Conservation (phyloP, 2,888 invertebrate species). For the Hermaeophaga mercurialis region DNA sequence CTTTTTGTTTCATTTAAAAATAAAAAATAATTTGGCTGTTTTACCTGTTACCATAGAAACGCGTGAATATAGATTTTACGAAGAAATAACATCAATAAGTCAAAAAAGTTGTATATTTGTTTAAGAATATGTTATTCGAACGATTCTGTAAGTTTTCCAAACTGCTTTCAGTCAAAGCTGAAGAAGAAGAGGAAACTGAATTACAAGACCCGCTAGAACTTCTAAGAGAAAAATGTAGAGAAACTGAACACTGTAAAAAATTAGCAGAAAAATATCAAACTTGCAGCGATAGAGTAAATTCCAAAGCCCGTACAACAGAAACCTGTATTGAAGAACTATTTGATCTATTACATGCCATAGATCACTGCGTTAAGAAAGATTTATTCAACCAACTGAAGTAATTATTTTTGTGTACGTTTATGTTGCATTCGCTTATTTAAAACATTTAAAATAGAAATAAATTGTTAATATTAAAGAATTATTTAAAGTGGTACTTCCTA, state of each 20-base stretch:
- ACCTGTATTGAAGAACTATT: slow-evolving; percentile 91
- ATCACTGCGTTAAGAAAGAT: slow-evolving; percentile 85
- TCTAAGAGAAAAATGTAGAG: slow-evolving; percentile 72
- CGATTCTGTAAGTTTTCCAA: not conserved
- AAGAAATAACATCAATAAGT: too few relatives aligned
- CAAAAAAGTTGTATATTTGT: too few relatives aligned
- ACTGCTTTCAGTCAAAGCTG: not conserved
- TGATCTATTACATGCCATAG: slow-evolving; percentile 89
- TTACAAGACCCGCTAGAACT: slow-evolving; percentile 78
- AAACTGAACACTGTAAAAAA: slow-evolving; percentile 66
- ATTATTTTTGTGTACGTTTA: slow-evolving; percentile 41
- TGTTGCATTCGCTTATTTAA: too few relatives aligned
- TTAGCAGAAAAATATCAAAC: slow-evolving; percentile 73
- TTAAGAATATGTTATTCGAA: not conserved
- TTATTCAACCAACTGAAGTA: slow-evolving; percentile 76
- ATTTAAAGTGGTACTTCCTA: too few relatives aligned
- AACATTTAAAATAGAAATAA: too few relatives aligned
- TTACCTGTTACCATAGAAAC: too few relatives aligned
- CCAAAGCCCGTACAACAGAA: slow-evolving; percentile 82
- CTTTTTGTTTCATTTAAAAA: too few relatives aligned
- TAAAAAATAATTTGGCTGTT: too few relatives aligned
- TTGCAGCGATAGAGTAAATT: slow-evolving; percentile 89
- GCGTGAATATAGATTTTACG: too few relatives aligned
- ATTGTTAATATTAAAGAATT: too few relatives aligned
- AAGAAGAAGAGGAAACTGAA: slow-evolving; percentile 67